A percentile compares a stretch with the other conserved stretches of the same genome.
Conservation (phyloP, 2,888 invertebrate species). For the Drosophila birchii region DNA sequence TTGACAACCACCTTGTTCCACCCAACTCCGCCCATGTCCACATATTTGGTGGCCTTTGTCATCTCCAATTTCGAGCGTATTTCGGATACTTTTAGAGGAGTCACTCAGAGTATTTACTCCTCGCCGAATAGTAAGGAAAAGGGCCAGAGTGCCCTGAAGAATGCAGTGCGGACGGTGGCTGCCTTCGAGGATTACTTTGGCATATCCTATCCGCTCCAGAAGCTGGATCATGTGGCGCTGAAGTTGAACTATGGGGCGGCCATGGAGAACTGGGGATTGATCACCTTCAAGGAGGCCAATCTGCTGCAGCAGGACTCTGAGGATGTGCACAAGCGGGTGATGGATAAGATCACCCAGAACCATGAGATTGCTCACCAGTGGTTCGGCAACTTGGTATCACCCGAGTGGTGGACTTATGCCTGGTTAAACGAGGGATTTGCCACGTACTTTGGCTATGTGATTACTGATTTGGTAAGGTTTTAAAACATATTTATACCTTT, state of each 20-base stretch:
- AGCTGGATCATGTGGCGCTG: constrained; percentile 94
- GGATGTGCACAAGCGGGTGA: constrained; percentile 81
- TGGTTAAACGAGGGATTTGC: constrained; percentile 92
- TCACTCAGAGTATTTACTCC: constrained; percentile 82
- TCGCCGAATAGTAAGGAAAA: constrained; percentile 65
- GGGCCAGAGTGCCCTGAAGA: constrained; percentile 73
- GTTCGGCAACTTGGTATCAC: constrained; percentile 91
- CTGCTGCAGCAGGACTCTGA: constrained; percentile 83
- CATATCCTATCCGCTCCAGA: constrained; percentile 90
- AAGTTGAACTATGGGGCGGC: constrained; percentile 93
- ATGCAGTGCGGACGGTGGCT: constrained; percentile 73
- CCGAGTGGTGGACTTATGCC: constrained; percentile 89
- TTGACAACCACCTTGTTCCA: constrained; percentile 84
- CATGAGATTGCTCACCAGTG: constrained; percentile 90
- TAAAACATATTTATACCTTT: not conserved
- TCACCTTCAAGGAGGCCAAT: constrained; percentile 86
- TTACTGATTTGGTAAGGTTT: constrained; percentile 76
- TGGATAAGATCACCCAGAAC: constrained; percentile 85
- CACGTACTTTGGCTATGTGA: constrained; percentile 81
- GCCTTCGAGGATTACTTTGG: constrained; percentile 89
- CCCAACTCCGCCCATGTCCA: constrained; percentile 88
- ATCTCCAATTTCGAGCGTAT: constrained; percentile 87
- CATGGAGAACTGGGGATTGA: constrained; percentile 98
- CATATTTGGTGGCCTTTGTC: constrained; percentile 93
- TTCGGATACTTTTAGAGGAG: constrained; percentile 82